Conservation (phyloP, 2,797 vertebrate genomes). For the Anolis apletophallus region DNA sequence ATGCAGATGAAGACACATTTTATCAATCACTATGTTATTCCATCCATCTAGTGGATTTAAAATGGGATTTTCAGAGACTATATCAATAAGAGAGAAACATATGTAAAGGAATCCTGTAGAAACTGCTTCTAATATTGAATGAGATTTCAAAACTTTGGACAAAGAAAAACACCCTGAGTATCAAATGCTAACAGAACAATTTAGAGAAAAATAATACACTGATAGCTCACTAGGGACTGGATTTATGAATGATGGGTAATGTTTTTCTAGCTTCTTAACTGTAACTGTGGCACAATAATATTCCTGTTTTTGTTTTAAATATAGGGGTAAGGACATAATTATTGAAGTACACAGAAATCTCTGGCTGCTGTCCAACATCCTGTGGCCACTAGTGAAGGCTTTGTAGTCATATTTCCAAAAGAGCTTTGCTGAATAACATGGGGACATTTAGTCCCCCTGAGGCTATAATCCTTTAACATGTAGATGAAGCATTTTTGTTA, state of each 20-base stretch:
- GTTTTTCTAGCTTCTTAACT: not conserved
- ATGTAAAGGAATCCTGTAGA: slow-evolving; percentile 9
- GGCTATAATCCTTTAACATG: too few relatives aligned
- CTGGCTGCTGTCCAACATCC: not conserved
- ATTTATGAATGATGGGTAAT: not conserved
- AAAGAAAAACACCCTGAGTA: rapidly evolving
- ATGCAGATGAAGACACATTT: not conserved
- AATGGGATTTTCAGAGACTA: not conserved
- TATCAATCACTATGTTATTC: not conserved
- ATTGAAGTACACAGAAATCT: not conserved
- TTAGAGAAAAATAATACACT: not conserved
- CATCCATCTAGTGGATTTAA: not conserved
- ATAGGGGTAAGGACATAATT: not conserved
- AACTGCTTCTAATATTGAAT: not conserved
- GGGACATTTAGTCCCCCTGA: too few relatives aligned
- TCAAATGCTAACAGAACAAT: slow-evolving; percentile 11
- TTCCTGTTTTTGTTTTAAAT: slow-evolving; percentile 18
- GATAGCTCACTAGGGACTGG: slow-evolving; percentile 20
- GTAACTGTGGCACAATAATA: slow-evolving; percentile 8
- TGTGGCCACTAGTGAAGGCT: not conserved
- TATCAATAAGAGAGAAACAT: not conserved
- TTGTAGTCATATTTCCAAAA: not conserved
- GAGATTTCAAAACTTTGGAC: slow-evolving; percentile 14
- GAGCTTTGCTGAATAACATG: too few relatives aligned
- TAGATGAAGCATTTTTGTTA: not conserved